Evolutionary conservation across 1,140 invertebrate genomes (phyloP).

Genomic region (Pseudomyrmex flavicornis): DNA sequence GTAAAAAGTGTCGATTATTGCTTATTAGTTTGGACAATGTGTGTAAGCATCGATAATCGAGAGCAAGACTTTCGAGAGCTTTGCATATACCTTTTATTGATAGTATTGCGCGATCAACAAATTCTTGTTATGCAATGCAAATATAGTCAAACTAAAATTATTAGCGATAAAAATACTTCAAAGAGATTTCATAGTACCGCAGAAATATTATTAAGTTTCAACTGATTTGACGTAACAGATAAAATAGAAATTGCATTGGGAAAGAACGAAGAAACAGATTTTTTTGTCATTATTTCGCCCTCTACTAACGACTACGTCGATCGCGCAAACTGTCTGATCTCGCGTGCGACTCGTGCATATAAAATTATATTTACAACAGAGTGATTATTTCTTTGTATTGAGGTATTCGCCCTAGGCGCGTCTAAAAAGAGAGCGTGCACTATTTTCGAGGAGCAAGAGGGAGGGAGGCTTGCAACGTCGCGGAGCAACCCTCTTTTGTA

Average conservation of each 20-base stretch:
- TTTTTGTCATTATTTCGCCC: neutral
- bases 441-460: conserved; percentile 60
- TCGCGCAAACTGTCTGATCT: conserved; percentile 61
- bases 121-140: neutral
- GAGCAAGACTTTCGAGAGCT: conserved; percentile 45
- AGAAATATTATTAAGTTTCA: neutral
- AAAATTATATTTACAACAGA: conserved; percentile 81
- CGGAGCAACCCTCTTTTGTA: neutral
- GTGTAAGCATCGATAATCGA: conserved; percentile 19
- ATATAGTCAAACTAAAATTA: neutral
- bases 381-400: conserved; percentile 73
- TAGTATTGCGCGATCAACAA: conserved; percentile 41
- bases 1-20: conserved; percentile 8
- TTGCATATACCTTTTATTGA: conserved; percentile 1
- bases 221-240: neutral
- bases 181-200: neutral
- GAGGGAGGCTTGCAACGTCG: conserved; percentile 46
- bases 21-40: conserved; percentile 17
- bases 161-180: conserved; percentile 19
- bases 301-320: conserved; percentile 1
- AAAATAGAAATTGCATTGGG: neutral
- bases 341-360: conserved; percentile 65
- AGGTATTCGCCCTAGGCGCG: conserved; percentile 77
- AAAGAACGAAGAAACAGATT: too few species aligned
- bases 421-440: conserved; percentile 73